Percentiles rank a stretch among this genome's conserved stretches.
Evolutionary conservation across 2,888 invertebrate species (phyloP).

Genomic region (Stenodera caucasica): DNA sequence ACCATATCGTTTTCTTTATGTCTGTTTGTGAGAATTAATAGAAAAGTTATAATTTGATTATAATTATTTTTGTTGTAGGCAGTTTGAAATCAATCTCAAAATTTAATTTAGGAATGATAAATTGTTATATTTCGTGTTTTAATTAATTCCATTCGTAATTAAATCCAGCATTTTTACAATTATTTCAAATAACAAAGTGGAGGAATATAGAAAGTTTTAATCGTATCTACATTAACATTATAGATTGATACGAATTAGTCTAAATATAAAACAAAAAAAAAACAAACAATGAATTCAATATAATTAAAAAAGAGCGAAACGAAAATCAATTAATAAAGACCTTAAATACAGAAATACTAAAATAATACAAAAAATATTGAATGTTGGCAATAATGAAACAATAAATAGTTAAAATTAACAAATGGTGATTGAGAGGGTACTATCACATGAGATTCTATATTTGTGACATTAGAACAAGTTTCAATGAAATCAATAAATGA

Average conservation of each 20-base stretch:
- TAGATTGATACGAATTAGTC: not conserved
- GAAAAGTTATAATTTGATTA: not conserved
- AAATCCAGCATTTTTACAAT: not conserved
- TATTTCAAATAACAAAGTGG: not conserved
- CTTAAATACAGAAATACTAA: not conserved
- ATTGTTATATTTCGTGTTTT: conserved; percentile 3
- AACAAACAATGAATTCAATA: not conserved
- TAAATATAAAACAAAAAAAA: not conserved
- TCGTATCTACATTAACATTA: not conserved
- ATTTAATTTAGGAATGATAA: conserved; percentile 1
- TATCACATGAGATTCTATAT: conserved; percentile 2
- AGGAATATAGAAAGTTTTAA: not conserved
- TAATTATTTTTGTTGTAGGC: not conserved
- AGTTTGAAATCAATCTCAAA: not conserved
- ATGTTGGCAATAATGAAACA: not conserved
- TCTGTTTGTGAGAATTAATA: not conserved
- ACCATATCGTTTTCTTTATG: not conserved
- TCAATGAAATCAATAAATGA: no score
- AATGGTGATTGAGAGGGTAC: not conserved
- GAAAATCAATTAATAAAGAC: not conserved
- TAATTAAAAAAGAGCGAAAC: not conserved
- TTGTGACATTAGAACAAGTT: not conserved
- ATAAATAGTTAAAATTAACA: conserved; percentile 5
- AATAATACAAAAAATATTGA: not conserved
- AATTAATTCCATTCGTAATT: not conserved